Evolutionary conservation across 1,140 invertebrate species (phyloP).

Genomic region (Aphelenchoides fujianensis): DNA sequence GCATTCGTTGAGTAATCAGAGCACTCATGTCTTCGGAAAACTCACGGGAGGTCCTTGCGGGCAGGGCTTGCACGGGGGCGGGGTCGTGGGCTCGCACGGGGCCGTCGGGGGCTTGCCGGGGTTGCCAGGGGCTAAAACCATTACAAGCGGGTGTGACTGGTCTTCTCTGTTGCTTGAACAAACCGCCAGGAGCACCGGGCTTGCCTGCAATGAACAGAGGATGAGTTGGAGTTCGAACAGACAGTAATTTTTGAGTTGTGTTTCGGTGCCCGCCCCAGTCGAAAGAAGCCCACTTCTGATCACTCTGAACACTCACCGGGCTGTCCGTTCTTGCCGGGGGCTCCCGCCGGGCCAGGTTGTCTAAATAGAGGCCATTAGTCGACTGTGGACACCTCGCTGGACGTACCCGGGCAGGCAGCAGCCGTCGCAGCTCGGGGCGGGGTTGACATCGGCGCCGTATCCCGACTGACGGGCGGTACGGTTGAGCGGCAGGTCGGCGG

Average conservation of each 20-base stretch:
- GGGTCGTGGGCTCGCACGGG: conserved; percentile 20
- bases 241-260: neutral
- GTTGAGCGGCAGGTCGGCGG: conserved; percentile 38
- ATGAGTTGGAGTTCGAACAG: neutral
- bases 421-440: conserved; percentile 43
- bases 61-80: conserved; percentile 30
- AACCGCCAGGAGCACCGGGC: neutral
- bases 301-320: too few species aligned
- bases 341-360: conserved; percentile 23
- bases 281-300: too few species aligned
- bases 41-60: conserved; percentile 20
- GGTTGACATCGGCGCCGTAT: conserved; percentile 49
- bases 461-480: conserved; percentile 52
- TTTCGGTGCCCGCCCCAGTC: too few species aligned
- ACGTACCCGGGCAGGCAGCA: conserved; percentile 53
- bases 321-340: conserved; percentile 1
- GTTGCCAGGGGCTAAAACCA: conserved; percentile 10
- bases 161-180: too few species aligned
- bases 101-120: conserved; percentile 25
- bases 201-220: neutral
- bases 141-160: neutral
- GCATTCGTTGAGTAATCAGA: neutral
- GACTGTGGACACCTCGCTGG: conserved; percentile 22
- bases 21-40: neutral
- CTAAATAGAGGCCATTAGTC: conserved; percentile 3